Evolutionary conservation across 30 jellyfish, hydroid and myxozoan species (phyloP).

Genomic region (Cassiopea andromeda): DNA sequence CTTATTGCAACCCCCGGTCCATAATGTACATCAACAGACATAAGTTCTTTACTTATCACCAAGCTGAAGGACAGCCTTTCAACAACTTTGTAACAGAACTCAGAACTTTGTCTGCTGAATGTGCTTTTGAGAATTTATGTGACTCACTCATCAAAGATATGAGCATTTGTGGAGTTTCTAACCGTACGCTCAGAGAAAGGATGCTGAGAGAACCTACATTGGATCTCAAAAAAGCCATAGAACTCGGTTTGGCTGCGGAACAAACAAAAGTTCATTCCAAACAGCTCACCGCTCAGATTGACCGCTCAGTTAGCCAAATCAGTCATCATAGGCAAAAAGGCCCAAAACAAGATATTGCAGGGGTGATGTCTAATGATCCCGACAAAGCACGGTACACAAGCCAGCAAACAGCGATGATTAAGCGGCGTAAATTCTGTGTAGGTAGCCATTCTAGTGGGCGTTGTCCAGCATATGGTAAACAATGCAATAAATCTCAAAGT

Average conservation of each 20-base stretch:
- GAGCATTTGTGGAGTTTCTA: conserved; percentile 13
- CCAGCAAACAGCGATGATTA: conserved; percentile 31
- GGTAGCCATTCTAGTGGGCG: conserved; percentile 70
- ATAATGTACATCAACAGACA: conserved; percentile 47
- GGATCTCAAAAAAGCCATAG: background rate
- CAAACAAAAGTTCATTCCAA: conserved; percentile 43
- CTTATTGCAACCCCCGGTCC: conserved; percentile 46
- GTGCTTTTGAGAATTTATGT: conserved; percentile 42
- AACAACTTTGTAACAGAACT: conserved; percentile 50
- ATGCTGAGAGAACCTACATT: conserved; percentile 68
- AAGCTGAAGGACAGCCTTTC: background rate
- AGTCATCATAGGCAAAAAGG: background rate
- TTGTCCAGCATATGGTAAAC: conserved; percentile 47
- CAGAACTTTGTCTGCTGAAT: conserved; percentile 64
- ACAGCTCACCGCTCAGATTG: background rate
- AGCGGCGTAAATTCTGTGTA: conserved; percentile 58
- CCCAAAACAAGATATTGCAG: background rate
- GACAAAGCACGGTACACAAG: conserved; percentile 25
- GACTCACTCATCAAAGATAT: conserved; percentile 46
- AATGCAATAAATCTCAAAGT: background rate
- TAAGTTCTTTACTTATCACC: conserved; percentile 47
- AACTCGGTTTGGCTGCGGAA: conserved; percentile 59
- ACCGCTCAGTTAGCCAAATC: conserved; percentile 44
- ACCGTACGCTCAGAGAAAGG: conserved; percentile 42
- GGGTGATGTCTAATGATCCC: conserved; percentile 44